Conservation (phyloP, 2,888 invertebrate species). For the Eupeodes luniger region DNA sequence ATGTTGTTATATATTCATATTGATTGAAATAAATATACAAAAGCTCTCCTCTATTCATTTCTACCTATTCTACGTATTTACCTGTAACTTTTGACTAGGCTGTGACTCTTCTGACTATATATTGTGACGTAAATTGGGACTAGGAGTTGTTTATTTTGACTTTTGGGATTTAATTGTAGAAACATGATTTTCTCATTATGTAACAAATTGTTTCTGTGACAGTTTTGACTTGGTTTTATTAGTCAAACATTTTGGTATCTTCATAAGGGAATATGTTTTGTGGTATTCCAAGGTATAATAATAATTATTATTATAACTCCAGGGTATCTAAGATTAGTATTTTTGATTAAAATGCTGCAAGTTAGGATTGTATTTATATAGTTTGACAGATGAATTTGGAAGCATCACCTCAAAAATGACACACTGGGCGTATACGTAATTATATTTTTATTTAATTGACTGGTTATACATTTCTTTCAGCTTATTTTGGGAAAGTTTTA, state of each 20-base stretch:
- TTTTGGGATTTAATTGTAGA: slow-evolving; percentile 56
- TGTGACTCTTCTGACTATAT: not conserved
- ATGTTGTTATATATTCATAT: slow-evolving; percentile 34
- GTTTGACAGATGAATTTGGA: too few relatives aligned
- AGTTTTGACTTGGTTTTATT: slow-evolving; percentile 1
- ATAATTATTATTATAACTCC: too few relatives aligned
- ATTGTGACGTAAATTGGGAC: not conserved
- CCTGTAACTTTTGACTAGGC: not conserved
- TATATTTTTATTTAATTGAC: too few relatives aligned
- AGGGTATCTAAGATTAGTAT: too few relatives aligned
- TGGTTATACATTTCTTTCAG: too few relatives aligned
- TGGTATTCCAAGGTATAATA: too few relatives aligned
- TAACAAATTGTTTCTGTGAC: slow-evolving; percentile 29
- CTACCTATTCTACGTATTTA: not conserved
- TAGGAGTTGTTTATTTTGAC: slow-evolving; percentile 17
- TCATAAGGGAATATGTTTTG: not conserved
- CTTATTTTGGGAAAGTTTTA: too few relatives aligned
- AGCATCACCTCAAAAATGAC: too few relatives aligned
- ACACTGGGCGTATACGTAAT: too few relatives aligned
- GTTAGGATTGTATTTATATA: too few relatives aligned
- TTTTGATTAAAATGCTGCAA: too few relatives aligned
- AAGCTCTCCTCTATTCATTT: not conserved
- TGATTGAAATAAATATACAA: slow-evolving; percentile 32
- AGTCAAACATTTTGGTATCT: slow-evolving; percentile 15
- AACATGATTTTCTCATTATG: slow-evolving; percentile 62